Percentiles rank a stretch among this genome's conserved stretches.
These are phyloP conservation scores for Notolepis coatsorum DNA, from an alignment of 2,797 vertebrate genomes.

Conservation along the genomic window DNA sequence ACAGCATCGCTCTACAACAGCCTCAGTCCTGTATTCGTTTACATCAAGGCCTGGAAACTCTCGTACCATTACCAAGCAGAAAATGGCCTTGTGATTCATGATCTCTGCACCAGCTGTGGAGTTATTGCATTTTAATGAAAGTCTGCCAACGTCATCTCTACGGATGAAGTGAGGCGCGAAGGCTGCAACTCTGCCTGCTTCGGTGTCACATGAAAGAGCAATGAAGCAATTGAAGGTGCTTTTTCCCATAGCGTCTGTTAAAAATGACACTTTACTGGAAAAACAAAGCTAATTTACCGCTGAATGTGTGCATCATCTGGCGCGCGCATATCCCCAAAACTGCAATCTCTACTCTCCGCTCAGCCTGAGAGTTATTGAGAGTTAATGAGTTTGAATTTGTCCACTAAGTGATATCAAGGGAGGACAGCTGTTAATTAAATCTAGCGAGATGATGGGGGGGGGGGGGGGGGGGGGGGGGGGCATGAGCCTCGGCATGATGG, in stretches of 20 bases:
- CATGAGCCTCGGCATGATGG: too few species aligned
- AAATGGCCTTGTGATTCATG: neutral
- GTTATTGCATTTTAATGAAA: constrained; percentile 1
- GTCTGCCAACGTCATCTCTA: neutral
- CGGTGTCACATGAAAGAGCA: too few species aligned
- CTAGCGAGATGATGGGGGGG: too few species aligned
- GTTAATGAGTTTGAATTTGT: too few species aligned
- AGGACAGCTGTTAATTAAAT: too few species aligned
- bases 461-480: too few species aligned
- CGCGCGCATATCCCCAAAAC: constrained; percentile 9
- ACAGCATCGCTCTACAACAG: neutral
- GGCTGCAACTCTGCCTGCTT: neutral
- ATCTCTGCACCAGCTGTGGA: constrained; percentile 4
- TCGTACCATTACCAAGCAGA: neutral
- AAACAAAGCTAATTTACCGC: neutral
- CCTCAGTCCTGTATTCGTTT: neutral
- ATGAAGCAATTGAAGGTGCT: neutral
- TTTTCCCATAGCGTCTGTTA: neutral
- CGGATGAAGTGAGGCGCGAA: neutral
- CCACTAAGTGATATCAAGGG: too few species aligned
- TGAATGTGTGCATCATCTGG: constrained; percentile 12
- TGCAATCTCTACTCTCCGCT: too few species aligned
- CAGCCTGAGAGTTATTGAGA: too few species aligned
- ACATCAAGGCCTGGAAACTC: neutral
- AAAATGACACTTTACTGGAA: neutral